Percentiles rank a stretch among this genome's conserved stretches.
phyloP scores from a whole-genome alignment of 2,888 invertebrate species.

The Metallyticus violacea region DNA sequence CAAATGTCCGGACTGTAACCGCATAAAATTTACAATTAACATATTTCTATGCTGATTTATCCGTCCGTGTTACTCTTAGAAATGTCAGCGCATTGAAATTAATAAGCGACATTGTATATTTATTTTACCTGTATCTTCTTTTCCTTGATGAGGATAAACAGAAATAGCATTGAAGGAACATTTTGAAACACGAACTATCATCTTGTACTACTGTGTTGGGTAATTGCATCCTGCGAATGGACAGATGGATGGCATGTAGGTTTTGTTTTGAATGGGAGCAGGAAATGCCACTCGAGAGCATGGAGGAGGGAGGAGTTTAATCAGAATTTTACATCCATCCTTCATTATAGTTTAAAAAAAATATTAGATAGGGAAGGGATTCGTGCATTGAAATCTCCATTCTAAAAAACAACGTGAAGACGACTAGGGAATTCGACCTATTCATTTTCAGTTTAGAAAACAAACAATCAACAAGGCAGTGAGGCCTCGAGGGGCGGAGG shows the following conservation, averaged over 20 bases:
- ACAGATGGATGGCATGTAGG: not conserved
- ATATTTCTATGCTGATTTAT: too few relatives aligned
- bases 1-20: too few relatives aligned
- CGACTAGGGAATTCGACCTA: slow-evolving; percentile 28
- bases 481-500: not conserved
- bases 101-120: too few relatives aligned
- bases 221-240: not conserved
- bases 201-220: not conserved
- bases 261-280: not conserved
- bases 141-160: not conserved
- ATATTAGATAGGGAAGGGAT: not conserved
- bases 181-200: not conserved
- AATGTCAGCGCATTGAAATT: too few relatives aligned
- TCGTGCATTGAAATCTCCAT: not conserved
- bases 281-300: not conserved
- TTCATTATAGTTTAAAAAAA: not conserved
- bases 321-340: not conserved
- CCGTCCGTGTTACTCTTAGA: too few relatives aligned
- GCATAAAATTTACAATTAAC: too few relatives aligned
- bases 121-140: too few relatives aligned
- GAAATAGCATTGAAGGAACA: not conserved
- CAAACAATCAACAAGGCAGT: slow-evolving; percentile 29
- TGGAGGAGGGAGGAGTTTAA: not conserved
- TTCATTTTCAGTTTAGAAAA: slow-evolving; percentile 27
- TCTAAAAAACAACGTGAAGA: slow-evolving; percentile 1